Evolutionary conservation across 2,797 vertebrate genomes (phyloP), one percentile per base, ranked within the genome.

Genomic region (Eospalax fontanierii): DNA sequence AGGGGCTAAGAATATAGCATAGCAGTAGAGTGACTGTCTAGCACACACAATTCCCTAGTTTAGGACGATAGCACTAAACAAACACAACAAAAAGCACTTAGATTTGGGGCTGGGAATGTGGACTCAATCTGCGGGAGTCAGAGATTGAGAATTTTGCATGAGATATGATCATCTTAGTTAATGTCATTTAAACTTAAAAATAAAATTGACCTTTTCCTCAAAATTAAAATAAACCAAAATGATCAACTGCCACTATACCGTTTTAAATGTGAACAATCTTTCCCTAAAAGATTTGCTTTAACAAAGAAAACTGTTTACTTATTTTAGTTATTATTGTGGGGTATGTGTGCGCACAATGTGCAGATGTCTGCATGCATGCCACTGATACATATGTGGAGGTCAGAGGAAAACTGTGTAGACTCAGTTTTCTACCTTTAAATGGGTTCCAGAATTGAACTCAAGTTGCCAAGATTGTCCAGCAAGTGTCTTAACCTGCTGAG

Each of bases 291-390:
- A 74, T 71, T 76, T 83, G 24, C 21, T 59, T 28, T 61, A 93
- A 87, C 35, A 75, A 90, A 75, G 26, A 94, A 90, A 88, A 94
- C 78, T 83, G 28, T 78, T 86, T 66, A 63, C 46, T n/a, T 68
- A 50, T n/a, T 63, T 63, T 43, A 43, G n/a, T 46, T 84, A 84
- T 65, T 43, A 43, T 28, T 84, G 30, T n/a, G 43, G 68, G 50
- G 40, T 22, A 11, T 43, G 24, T 3, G 43, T 19, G 30, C n/a
- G 16, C 16, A 65, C 12, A 12, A 54, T 54, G 14, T 54, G 50
- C 14, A 54, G 50, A 54, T 54, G 14, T 14, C 8, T 54, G 50
- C 50, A 54, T 15, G 50, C 38, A 54, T 18, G 33, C 8, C 61
- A 82, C 61, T 65, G 19, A 54, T 19, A 35, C 65, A 54, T 84